A percentile compares a stretch with the other conserved stretches of the same genome.
phyloP scores from a whole-genome alignment of 2,888 invertebrate genomes.

The Sthenelais limicola region DNA sequence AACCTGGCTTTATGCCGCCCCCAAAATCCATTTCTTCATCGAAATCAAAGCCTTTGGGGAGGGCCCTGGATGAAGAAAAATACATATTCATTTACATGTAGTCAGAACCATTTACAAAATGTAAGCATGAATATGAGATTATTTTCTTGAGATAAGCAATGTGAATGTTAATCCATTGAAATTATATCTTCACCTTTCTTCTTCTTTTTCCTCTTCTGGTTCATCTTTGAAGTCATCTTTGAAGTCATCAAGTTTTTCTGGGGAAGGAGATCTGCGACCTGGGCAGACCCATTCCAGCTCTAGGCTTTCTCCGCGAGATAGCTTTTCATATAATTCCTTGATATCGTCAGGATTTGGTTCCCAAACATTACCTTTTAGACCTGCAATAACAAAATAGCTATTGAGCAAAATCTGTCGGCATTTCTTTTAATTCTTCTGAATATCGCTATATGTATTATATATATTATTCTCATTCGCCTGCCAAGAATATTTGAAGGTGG shows the following conservation, averaged over 20 bases:
- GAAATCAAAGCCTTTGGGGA: conserved; percentile 42
- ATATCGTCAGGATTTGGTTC: conserved; percentile 80
- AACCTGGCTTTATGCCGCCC: conserved; percentile 11
- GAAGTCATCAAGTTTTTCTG: conserved; percentile 73
- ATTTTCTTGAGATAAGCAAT: background rate
- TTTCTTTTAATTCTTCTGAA: too few relatives aligned
- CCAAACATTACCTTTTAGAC: conserved; percentile 50
- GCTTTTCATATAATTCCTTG: conserved; percentile 80
- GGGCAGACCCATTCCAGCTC: conserved; percentile 87
- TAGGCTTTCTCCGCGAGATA: conserved; percentile 78
- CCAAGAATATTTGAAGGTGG: background rate
- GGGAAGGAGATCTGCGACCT: conserved; percentile 83
- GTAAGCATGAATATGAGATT: background rate
- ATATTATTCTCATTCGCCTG: too few relatives aligned
- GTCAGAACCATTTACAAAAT: too few relatives aligned
- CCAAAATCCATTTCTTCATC: conserved; percentile 22
- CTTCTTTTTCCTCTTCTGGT: conserved; percentile 67
- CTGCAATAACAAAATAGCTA: too few relatives aligned
- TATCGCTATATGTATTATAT: too few relatives aligned
- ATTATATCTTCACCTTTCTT: conserved; percentile 55
- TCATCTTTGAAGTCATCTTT: conserved; percentile 59
- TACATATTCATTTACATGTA: too few relatives aligned
- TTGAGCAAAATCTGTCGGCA: too few relatives aligned
- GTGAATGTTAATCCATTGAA: background rate
- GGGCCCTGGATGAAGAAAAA: conserved; percentile 52